Base-by-base conservation (phyloP, 2,797 vertebrate genomes). In the Carduelis carduelis region DNA sequence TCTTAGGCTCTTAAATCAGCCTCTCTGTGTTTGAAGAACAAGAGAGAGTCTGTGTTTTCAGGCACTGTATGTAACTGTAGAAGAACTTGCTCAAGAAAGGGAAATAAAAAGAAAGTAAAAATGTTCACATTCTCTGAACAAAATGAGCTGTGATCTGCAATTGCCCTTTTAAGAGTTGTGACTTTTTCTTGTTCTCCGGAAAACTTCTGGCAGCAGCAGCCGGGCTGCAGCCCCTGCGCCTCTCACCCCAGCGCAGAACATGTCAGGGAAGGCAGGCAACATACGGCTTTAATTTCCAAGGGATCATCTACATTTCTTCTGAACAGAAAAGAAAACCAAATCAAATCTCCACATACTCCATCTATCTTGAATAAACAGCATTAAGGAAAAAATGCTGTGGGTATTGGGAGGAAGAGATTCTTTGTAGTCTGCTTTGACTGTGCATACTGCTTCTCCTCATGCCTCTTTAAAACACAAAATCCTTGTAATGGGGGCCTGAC, bases 201-300 rank as follows among this genome's bases (percentile, higher is more conserved):
- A 92, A 96, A 82, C 80, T 93, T 93, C 65, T 90, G 96, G 93
- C 86, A 85, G 79, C 72, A 82, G 75, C 80, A 80, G 66, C 75
- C 71, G 30, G 87, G 93, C 91, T 97, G 94, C 87, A 97, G 94
- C 95, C 90, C 86, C 86, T 66, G 86, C 1, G 77, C 65, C 91
- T 80, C 77, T 96, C 86, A 81, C 80, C 91, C 95, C 95, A 76
- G 93, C 34, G 1, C 85, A 92, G 65, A 94, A 65, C 71, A 89
- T n/a, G 86, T 95, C 92, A 94, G 89, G 87, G 87, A 96, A 87
- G 75, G 82, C 80, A 92, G 49, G 84, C 87, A 96, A 93, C 96
- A 97, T 60, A 83, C 79, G 90, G 95, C 94, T 98, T 97, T 92
- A 93, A 97, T 97, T 98, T 98, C 91, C 77, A 90, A 97, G 94